Conservation (phyloP, 2,888 invertebrate genomes). For the Trachelus tabidus region DNA sequence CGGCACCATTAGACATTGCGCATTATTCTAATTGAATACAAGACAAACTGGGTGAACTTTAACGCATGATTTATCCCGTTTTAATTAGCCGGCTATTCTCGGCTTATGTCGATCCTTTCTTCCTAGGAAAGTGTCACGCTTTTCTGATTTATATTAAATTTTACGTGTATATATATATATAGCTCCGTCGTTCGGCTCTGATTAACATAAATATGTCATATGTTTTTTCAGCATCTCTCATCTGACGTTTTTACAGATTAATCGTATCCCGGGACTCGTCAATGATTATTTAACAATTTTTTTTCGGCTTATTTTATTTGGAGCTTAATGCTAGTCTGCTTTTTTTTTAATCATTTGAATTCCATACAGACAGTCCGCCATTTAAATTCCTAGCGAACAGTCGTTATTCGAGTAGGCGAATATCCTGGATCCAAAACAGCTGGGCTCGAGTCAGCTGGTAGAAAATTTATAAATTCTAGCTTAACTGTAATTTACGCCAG, state of each 20-base stretch:
- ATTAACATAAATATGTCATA: neutral
- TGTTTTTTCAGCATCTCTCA: too few relatives aligned
- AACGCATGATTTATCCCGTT: constrained; percentile 15
- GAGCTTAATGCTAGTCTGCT: neutral
- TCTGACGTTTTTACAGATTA: neutral
- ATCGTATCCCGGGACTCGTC: neutral
- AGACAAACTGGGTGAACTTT: constrained; percentile 12
- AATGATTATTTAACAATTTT: too few relatives aligned
- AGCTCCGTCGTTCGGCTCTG: neutral
- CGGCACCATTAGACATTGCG: neutral
- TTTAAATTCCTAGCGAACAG: neutral
- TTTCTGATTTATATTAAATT: neutral
- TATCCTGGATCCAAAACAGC: neutral
- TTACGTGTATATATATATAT: neutral
- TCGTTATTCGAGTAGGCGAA: neutral
- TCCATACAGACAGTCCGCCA: neutral
- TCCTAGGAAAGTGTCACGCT: neutral
- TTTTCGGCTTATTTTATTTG: neutral
- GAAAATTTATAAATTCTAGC: neutral
- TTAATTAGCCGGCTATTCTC: constrained; percentile 10
- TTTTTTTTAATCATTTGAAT: neutral
- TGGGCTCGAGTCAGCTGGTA: neutral
- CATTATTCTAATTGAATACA: neutral
- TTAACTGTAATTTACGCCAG: neutral
- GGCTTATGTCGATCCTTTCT: constrained; percentile 5